These are phyloP conservation scores for Psittacula echo DNA, from an alignment of 2,797 vertebrate species.

Conservation along the genomic window DNA sequence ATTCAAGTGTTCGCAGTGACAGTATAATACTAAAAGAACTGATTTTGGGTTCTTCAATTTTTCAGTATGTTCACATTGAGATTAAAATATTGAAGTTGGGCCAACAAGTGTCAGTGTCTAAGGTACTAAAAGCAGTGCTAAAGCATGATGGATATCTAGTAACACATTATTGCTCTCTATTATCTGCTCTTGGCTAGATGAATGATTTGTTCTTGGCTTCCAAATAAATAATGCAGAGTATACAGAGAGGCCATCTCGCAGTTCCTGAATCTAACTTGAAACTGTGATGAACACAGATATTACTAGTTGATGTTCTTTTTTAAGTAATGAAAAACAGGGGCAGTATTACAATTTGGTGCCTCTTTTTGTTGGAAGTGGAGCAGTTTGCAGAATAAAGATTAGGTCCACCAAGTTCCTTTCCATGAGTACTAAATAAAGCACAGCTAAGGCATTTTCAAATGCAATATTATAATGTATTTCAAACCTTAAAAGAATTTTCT, in stretches of 20 bases:
- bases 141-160: constrained; percentile 39
- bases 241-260: constrained; percentile 45
- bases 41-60: not conserved
- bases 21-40: not conserved
- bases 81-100: constrained; percentile 42
- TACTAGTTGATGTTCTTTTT: constrained; percentile 58
- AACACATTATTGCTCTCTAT: constrained; percentile 42
- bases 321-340: constrained; percentile 28
- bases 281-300: constrained; percentile 59
- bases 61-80: not conserved
- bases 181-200: constrained; percentile 43
- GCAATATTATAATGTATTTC: not conserved
- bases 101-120: constrained; percentile 34
- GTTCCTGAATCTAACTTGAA: constrained; percentile 36
- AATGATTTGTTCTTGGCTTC: constrained; percentile 62
- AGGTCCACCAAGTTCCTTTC: not conserved
- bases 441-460: not conserved
- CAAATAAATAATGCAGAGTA: constrained; percentile 48
- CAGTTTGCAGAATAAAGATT: not conserved
- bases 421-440: not conserved
- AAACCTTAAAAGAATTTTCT: not conserved
- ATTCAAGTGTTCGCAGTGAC: not conserved
- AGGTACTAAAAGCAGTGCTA: constrained; percentile 42
- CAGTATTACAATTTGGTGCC: not conserved
- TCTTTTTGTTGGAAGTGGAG: not conserved